These are phyloP conservation scores for Aphelocoma californica DNA, from an alignment of 2,797 vertebrate genomes.

Conservation along the genomic window DNA sequence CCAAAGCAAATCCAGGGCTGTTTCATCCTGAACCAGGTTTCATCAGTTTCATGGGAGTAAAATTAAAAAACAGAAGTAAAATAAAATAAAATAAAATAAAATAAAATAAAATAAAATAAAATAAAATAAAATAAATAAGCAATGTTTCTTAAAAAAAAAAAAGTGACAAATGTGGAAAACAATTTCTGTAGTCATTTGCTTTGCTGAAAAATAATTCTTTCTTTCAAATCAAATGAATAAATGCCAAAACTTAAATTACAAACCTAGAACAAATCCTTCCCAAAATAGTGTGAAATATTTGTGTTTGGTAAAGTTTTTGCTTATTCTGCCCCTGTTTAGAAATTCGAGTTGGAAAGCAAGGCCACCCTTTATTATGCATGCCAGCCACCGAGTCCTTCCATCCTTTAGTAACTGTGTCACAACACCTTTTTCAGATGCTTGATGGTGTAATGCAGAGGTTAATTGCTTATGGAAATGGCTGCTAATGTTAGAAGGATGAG, in stretches of 20 bases:
- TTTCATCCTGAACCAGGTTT: neutral
- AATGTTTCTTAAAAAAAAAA: neutral
- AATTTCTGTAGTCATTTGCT: neutral
- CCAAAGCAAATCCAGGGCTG: neutral
- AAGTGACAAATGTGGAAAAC: neutral
- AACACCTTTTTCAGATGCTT: constrained; percentile 60
- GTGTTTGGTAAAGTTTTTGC: neutral
- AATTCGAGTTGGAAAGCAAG: neutral
- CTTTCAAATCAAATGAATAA: neutral
- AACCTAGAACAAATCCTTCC: neutral
- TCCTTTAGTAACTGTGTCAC: constrained; percentile 58
- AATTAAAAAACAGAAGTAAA: neutral
- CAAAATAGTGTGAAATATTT: neutral
- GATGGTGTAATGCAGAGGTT: constrained; percentile 56
- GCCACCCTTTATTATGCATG: constrained; percentile 18
- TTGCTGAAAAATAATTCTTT: neutral
- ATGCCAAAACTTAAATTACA: neutral
- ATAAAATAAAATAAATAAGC: neutral
- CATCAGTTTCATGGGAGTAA: neutral
- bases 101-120: neutral
- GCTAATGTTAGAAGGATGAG: constrained; percentile 52
- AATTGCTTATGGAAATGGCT: constrained; percentile 64
- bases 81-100: neutral
- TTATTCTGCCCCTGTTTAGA: neutral
- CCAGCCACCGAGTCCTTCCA: constrained; percentile 26